Evolutionary conservation across 2,113 vertebrate species (phyloP), one percentile per base, ranked within the genome.

Genomic region (Odocoileus hemionus): DNA sequence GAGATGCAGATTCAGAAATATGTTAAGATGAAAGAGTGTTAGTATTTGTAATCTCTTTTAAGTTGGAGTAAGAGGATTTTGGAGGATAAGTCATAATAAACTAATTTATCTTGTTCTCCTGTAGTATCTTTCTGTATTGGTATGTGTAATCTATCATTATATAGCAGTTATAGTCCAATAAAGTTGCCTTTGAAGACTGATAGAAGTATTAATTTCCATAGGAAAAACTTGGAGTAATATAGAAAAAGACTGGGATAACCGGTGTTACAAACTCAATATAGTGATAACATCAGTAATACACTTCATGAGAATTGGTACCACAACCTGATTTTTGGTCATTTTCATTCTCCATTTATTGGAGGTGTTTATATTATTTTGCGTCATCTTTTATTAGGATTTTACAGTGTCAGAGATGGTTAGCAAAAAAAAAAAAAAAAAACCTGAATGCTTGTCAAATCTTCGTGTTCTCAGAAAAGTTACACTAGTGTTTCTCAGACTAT

Each of bases 51-150:
- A 80, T 39, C 70, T 93, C 21, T 33, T 61, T 50, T 95, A 91
- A 82, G 47, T 70, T 96, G 5, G n/a, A 95, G 36, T 83, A 95
- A 86, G 85, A 89, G 76, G 43, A 52, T 76, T 67, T 89, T 94
- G 19, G 30, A 89, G 10, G 25, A 12, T 89, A 94, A 89, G 80
- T 86, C 57, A 33, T 86, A n/a, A 7, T 88, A 52, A 91, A 82
- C 23, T 78, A 89, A 80, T 94, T 94, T 80, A 45, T 76, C 17
- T 87, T 95, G n/a, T 70, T 89, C 43, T 94, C 36, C 13, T 61
- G 23, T 80, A 17, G 86, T 93, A 25, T 45, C 52, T 95, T 92
- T 95, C n/a, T 82, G 47, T 82, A n/a, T 52, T 52, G 47, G 30
- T n/a, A n/a, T 52, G 17, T 82, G 47, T 82, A 52, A 82, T n/a